Evolutionary conservation across 2,797 vertebrate species (phyloP).

Genomic region (Onychomys torridus): DNA sequence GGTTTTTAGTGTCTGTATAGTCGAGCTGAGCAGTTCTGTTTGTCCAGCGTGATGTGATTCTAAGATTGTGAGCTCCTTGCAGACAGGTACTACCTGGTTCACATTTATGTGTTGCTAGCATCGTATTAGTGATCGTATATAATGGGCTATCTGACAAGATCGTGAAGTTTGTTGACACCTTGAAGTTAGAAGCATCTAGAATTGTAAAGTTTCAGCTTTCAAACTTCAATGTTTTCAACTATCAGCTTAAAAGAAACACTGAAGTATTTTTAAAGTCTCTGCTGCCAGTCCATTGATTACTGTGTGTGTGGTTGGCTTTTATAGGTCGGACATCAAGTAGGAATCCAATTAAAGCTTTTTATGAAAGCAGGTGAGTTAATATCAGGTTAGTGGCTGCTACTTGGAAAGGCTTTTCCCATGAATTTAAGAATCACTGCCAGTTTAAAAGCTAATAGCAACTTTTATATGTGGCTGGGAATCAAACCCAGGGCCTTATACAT

Average conservation of each 20-base stretch:
- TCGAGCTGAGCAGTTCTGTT: background rate
- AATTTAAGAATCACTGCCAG: background rate
- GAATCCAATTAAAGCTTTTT: constrained; percentile 73
- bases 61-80: constrained; percentile 63
- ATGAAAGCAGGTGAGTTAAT: constrained; percentile 87
- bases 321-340: constrained; percentile 82
- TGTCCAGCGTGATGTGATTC: background rate
- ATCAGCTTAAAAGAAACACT: constrained; percentile 63
- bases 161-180: background rate
- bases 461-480: background rate
- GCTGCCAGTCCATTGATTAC: constrained; percentile 48
- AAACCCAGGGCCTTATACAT: background rate
- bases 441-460: background rate
- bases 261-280: constrained; percentile 38
- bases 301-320: constrained; percentile 75
- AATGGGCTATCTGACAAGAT: background rate
- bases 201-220: constrained; percentile 35
- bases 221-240: constrained; percentile 48
- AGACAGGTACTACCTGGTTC: constrained; percentile 19
- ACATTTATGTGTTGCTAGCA: background rate
- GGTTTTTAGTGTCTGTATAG: background rate
- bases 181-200: constrained; percentile 34
- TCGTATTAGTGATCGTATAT: background rate
- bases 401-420: constrained; percentile 8
- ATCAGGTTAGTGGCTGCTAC: constrained; percentile 16